phyloP scores from a whole-genome alignment of 2,113 vertebrate species.

The Euleptes europaea region DNA sequence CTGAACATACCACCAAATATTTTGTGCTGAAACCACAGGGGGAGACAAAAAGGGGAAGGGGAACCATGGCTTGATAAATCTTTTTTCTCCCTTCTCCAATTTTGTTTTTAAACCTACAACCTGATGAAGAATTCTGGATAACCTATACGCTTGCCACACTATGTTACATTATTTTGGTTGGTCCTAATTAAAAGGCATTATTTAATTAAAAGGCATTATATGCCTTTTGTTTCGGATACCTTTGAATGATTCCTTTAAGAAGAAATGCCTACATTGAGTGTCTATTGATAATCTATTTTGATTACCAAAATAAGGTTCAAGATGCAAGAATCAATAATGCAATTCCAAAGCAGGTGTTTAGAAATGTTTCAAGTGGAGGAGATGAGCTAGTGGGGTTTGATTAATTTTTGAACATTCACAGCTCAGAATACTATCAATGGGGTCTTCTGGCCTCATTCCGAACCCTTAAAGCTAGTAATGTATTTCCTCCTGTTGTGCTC shows the following conservation, averaged over 20 bases:
- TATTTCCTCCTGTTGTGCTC: background rate
- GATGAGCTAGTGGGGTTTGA: background rate
- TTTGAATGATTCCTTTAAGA: too few relatives aligned
- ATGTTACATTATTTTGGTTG: too few relatives aligned
- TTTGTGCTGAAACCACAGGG: constrained; percentile 16
- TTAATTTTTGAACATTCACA: background rate
- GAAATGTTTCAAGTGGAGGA: background rate
- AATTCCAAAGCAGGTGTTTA: background rate
- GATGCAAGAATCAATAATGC: background rate
- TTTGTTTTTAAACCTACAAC: too few relatives aligned
- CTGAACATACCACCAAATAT: constrained; percentile 32
- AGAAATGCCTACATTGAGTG: too few relatives aligned
- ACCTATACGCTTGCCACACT: too few relatives aligned
- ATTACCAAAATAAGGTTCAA: background rate
- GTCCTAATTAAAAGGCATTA: too few relatives aligned
- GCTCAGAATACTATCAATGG: background rate
- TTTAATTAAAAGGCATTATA: too few relatives aligned
- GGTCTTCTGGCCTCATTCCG: background rate
- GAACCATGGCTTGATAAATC: too few relatives aligned
- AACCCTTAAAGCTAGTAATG: background rate
- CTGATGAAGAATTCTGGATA: too few relatives aligned
- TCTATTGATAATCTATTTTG: background rate
- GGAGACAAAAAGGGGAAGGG: too few relatives aligned
- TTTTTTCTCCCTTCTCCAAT: too few relatives aligned
- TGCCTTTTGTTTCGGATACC: too few relatives aligned